These are phyloP conservation scores for Hypanus sabinus DNA, from an alignment of 2,113 vertebrate species.

Conservation along the genomic window DNA sequence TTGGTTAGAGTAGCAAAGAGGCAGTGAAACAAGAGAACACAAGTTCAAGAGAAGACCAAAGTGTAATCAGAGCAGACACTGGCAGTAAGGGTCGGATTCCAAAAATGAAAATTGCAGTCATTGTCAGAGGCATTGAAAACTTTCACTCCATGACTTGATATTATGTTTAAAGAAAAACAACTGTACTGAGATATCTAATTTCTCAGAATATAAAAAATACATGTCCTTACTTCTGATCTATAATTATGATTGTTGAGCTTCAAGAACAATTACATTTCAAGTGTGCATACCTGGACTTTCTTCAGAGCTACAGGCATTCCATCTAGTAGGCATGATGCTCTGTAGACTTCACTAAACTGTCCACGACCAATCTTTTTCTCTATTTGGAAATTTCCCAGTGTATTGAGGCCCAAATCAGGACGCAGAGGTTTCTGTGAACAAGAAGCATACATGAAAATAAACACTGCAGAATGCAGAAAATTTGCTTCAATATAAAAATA, in stretches of 20 bases:
- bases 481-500: slow-evolving; percentile 26
- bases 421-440: slow-evolving; percentile 76
- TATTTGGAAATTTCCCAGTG: slow-evolving; percentile 87
- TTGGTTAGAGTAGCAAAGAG: background rate
- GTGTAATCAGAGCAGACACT: background rate
- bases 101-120: background rate
- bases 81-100: background rate
- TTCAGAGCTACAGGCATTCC: slow-evolving; percentile 89
- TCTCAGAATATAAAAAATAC: background rate
- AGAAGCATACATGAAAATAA: slow-evolving; percentile 31
- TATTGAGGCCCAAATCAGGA: slow-evolving; percentile 89
- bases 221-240: background rate
- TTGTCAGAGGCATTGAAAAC: background rate
- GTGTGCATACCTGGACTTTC: slow-evolving; percentile 82
- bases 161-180: background rate
- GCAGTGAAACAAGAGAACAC: background rate
- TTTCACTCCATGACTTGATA: background rate
- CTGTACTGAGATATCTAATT: background rate
- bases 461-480: slow-evolving; percentile 33
- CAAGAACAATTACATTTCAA: background rate
- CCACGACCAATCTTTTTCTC: slow-evolving; percentile 95
- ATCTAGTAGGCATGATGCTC: slow-evolving; percentile 82
- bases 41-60: background rate
- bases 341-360: slow-evolving; percentile 96
- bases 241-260: background rate